Evolutionary conservation across 2,888 invertebrate genomes (phyloP).

Genomic region (Sarcophaga caerulescens): DNA sequence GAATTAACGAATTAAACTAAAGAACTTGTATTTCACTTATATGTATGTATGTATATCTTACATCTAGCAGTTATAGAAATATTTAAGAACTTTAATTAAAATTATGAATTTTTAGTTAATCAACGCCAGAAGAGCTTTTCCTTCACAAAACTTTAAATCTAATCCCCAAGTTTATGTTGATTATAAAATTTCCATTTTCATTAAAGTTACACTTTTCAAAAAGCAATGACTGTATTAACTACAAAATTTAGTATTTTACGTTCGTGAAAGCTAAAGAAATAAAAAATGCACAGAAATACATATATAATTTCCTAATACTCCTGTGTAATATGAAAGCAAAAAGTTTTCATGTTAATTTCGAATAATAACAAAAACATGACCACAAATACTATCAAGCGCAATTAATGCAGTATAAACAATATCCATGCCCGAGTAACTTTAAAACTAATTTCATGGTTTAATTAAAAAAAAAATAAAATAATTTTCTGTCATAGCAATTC

Average conservation of each 20-base stretch:
- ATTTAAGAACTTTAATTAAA: neutral
- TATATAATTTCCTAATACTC: constrained; percentile 33
- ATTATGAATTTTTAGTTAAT: neutral
- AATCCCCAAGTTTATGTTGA: neutral
- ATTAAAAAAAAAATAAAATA: neutral
- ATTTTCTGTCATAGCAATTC: too few relatives aligned
- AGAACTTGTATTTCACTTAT: neutral
- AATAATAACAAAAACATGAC: constrained; percentile 22
- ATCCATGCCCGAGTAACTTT: constrained; percentile 43
- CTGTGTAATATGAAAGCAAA: constrained; percentile 30
- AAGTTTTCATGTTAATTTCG: constrained; percentile 29
- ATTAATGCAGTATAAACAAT: constrained; percentile 51
- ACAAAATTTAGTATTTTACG: neutral
- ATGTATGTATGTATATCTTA: neutral
- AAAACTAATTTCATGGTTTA: constrained; percentile 61
- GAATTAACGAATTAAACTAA: neutral
- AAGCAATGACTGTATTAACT: neutral
- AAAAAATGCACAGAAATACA: neutral
- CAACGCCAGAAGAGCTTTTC: neutral
- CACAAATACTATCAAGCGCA: constrained; percentile 34
- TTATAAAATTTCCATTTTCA: too few relatives aligned
- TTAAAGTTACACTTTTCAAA: neutral
- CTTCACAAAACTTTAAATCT: neutral
- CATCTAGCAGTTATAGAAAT: neutral
- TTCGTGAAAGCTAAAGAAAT: neutral